These are phyloP conservation scores for Rhagonycha lutea DNA, from an alignment of 2,888 invertebrate species.

Conservation along the genomic window DNA sequence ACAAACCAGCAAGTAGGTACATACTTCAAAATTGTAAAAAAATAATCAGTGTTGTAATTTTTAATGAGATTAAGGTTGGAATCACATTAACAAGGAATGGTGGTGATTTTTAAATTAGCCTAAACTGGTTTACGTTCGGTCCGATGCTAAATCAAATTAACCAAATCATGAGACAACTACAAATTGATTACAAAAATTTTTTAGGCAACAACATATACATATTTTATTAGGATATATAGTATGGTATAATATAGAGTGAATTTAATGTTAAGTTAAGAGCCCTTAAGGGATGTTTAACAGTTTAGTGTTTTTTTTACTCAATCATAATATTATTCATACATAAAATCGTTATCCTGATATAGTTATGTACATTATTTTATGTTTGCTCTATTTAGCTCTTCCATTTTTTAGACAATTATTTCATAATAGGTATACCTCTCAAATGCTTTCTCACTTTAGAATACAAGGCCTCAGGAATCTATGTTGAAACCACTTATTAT, in stretches of 20 bases:
- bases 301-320: too few relatives aligned
- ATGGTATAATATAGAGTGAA: background rate
- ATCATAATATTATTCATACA: too few relatives aligned
- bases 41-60: background rate
- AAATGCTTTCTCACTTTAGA: too few relatives aligned
- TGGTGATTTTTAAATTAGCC: background rate
- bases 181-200: background rate
- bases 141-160: background rate
- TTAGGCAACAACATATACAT: background rate
- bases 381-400: too few relatives aligned
- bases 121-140: background rate
- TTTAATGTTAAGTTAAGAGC: background rate
- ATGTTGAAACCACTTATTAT: background rate
- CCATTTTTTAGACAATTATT: too few relatives aligned
- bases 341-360: too few relatives aligned
- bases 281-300: background rate
- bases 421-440: background rate
- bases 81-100: background rate
- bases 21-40: background rate
- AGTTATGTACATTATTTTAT: too few relatives aligned
- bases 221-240: background rate
- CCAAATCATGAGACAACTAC: background rate
- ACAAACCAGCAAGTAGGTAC: background rate
- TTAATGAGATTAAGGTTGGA: background rate
- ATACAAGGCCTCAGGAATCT: background rate